Evolutionary conservation across 2,113 vertebrate genomes (phyloP).

Genomic region (Nesoenas mayeri): DNA sequence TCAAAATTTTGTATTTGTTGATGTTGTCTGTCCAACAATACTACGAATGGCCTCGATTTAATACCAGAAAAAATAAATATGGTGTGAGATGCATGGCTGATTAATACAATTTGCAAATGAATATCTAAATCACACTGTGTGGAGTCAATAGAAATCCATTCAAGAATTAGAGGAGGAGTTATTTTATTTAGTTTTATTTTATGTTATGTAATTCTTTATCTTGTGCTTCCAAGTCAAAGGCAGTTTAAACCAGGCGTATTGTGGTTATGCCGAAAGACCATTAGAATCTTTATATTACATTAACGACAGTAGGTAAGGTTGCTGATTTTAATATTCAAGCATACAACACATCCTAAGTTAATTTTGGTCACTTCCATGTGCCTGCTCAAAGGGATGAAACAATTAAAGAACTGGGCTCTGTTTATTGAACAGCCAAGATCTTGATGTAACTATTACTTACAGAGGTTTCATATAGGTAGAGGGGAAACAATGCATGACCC

Average conservation of each 20-base stretch:
- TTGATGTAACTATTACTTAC: neutral
- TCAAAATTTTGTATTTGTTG: neutral
- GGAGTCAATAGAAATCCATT: neutral
- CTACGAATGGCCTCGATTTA: neutral
- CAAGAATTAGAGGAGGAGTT: neutral
- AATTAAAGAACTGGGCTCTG: neutral
- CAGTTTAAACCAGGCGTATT: neutral
- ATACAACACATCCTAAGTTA: neutral
- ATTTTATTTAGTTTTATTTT: neutral
- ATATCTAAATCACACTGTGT: neutral
- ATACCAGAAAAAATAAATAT: neutral
- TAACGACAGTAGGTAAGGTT: neutral
- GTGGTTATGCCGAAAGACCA: neutral
- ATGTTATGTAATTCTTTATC: neutral
- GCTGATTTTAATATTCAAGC: neutral
- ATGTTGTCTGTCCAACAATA: neutral
- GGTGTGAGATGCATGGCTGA: neutral
- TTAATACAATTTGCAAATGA: neutral
- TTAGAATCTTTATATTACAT: neutral
- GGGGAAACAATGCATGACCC: neutral
- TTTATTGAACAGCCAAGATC: neutral
- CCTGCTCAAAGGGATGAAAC: neutral
- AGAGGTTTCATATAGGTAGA: neutral
- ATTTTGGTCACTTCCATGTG: neutral
- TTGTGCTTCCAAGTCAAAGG: neutral